A percentile compares a stretch with the other conserved stretches of the same genome.
Evolutionary conservation across 2,797 vertebrate genomes (phyloP).

Genomic region (Mergus octosetaceus): DNA sequence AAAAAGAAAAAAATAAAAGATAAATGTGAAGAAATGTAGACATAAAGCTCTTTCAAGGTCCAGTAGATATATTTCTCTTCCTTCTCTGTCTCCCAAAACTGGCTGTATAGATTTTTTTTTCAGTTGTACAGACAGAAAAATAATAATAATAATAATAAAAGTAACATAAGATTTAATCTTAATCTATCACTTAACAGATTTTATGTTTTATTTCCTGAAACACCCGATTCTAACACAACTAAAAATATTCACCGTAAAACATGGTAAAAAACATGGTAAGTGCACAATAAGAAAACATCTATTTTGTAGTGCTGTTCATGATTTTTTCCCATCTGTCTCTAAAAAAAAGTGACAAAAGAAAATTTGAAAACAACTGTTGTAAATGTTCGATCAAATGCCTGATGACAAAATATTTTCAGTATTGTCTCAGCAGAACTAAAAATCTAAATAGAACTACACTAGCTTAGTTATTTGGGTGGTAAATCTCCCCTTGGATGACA

Average conservation of each 20-base stretch:
- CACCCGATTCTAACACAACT: not conserved
- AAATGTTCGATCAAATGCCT: not conserved
- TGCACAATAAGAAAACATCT: conserved; percentile 10
- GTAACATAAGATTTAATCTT: not conserved
- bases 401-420: not conserved
- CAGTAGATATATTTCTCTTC: not conserved
- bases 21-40: not conserved
- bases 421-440: not conserved
- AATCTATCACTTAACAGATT: not conserved
- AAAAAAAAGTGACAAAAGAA: not conserved
- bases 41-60: not conserved
- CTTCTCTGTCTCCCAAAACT: not conserved
- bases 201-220: not conserved
- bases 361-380: not conserved
- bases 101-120: not conserved
- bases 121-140: not conserved
- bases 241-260: not conserved
- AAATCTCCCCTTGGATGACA: not conserved
- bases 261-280: no score
- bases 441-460: not conserved
- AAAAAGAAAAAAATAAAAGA: not conserved
- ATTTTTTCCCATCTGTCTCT: not conserved
- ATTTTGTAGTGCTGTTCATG: not conserved
- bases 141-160: not conserved
- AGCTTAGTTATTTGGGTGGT: not conserved